Percentiles rank a stretch among this genome's conserved stretches.
phyloP scores from a whole-genome alignment of 1,140 invertebrate species.

The Psix sp. region DNA sequence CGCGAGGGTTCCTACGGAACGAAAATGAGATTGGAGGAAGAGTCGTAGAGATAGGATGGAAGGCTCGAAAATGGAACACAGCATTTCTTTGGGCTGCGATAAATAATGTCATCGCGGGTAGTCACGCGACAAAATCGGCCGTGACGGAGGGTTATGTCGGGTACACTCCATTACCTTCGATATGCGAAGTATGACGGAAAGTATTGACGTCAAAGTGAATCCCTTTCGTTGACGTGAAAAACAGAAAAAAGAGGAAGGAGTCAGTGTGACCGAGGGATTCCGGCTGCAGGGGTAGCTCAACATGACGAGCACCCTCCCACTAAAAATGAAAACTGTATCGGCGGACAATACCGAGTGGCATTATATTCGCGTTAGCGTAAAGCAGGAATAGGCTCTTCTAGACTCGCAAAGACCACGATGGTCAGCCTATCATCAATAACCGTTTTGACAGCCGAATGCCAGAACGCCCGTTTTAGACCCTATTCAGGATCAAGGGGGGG shows the following conservation, averaged over 20 bases:
- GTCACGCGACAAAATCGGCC: constrained; percentile 68
- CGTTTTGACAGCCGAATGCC: constrained; percentile 65
- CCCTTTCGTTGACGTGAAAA: constrained; percentile 53
- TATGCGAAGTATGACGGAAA: constrained; percentile 62
- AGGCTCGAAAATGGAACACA: constrained; percentile 22
- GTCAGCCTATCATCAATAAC: constrained; percentile 73
- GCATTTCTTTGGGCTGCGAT: constrained; percentile 65
- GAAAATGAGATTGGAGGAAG: constrained; percentile 10
- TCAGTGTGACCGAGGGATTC: constrained; percentile 34
- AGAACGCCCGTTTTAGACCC: constrained; percentile 50
- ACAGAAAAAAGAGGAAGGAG: constrained; percentile 30
- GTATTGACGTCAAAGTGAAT: constrained; percentile 60
- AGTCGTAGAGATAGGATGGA: constrained; percentile 29
- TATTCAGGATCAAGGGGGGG: constrained; percentile 24
- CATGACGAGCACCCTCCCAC: constrained; percentile 59
- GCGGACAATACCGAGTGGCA: constrained; percentile 57
- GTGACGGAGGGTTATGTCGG: constrained; percentile 69
- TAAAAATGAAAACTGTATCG: constrained; percentile 73
- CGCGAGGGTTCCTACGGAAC: constrained; percentile 9
- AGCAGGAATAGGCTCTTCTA: constrained; percentile 49
- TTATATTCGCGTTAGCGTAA: constrained; percentile 72
- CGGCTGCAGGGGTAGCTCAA: constrained; percentile 14
- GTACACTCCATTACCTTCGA: constrained; percentile 72
- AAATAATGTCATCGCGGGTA: constrained; percentile 66
- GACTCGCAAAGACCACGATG: constrained; percentile 58